These are phyloP conservation scores for Hydrozoanthus tunicans DNA, from an alignment of 64 coral and sea anemone species.

Conservation along the genomic window DNA sequence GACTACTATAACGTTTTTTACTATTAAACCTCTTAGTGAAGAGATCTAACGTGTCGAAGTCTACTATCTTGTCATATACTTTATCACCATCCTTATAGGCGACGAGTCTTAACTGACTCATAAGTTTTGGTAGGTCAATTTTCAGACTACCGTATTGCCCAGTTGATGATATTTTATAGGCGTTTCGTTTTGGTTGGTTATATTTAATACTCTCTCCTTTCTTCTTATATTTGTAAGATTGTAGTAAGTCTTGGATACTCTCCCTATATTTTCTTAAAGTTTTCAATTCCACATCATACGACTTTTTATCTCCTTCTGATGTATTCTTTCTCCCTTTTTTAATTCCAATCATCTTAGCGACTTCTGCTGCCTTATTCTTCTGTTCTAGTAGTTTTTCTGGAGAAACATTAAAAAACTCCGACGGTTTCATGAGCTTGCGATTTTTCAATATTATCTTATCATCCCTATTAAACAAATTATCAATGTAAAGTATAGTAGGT, in stretches of 20 bases:
- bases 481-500: neutral
- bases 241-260: neutral
- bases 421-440: neutral
- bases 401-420: neutral
- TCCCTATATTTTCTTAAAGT: constrained; percentile 33
- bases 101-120: neutral
- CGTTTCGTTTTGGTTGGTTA: constrained; percentile 60
- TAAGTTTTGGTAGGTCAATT: constrained; percentile 58
- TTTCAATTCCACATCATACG: neutral
- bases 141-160: constrained; percentile 47
- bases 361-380: no score
- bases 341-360: no score
- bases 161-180: constrained; percentile 34
- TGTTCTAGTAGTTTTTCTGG: neutral
- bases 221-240: neutral
- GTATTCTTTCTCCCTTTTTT: no score
- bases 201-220: constrained; percentile 27
- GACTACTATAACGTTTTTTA: neutral
- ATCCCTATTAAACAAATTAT: neutral
- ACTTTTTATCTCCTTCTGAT: no score
- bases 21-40: neutral
- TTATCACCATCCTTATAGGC: neutral
- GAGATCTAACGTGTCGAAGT: neutral
- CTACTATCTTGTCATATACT: neutral
- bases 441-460: neutral